Base-by-base conservation (phyloP, 2,797 vertebrate genomes). In the Euthynnus affinis region DNA sequence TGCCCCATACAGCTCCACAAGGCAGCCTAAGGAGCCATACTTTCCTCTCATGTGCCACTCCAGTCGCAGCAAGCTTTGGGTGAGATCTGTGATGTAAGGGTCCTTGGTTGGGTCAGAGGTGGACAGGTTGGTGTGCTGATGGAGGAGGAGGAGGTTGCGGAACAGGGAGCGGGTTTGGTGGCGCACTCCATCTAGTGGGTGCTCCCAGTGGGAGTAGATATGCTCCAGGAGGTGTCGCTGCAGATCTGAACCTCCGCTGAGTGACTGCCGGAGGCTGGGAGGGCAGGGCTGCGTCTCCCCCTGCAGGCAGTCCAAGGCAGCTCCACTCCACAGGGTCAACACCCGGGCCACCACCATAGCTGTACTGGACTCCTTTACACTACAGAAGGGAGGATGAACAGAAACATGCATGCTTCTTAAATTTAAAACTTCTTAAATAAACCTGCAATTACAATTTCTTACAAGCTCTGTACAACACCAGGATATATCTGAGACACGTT, bases 11-110 rank as follows among this genome's bases (percentile, higher is more conserved):
- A 95, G 96, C 49, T 98, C 97, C 66, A 97, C 97, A 42, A 99
- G 94, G 91, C 93, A 98, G 40, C 95, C 94, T 74, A 99, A 91
- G 1, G 96, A 96, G 20, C 94, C 86, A 0, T 98, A 99, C 81
- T 99, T 99, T 14, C 98, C 98, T 88, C 97, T 96, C 65, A 96
- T 95, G 17, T 99, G 97, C 97, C 98, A 99, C 90, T 98, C 97
- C 85, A 99, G 91, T 25, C 58, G 91, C 69, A 99, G 89, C 51
- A 99, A 93, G 65, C 57, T 94, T 29, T 88, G 93, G 2, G 95
- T 95, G 68, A 99, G 91, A 25, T 91, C 86, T 3, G 72, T 80
- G 68, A 98, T 79, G 89, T 98, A 99, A 0, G 89, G 81, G 85
- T 99, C 97, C 2, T 81, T 22, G 8, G 67, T 79, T 1, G 75